phyloP scores from a whole-genome alignment of 2,113 vertebrate species.

The Scartelaos histophorus region DNA sequence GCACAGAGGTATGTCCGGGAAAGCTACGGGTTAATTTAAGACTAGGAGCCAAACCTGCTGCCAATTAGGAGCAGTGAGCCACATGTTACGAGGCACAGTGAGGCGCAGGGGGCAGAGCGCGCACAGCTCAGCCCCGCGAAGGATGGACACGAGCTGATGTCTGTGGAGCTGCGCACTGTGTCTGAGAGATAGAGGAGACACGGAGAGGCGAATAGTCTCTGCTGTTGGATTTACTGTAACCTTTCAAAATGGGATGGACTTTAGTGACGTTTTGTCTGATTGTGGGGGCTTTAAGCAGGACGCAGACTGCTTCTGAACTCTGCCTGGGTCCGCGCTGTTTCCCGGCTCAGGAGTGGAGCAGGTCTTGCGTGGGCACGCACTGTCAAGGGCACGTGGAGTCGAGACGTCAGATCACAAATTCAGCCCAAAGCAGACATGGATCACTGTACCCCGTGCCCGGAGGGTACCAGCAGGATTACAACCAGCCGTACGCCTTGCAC shows the following conservation, averaged over 20 bases:
- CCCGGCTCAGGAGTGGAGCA: constrained; percentile 44
- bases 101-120: constrained; percentile 57
- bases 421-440: constrained; percentile 35
- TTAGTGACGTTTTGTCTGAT: constrained; percentile 44
- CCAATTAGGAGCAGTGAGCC: constrained; percentile 77
- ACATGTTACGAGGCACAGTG: constrained; percentile 66
- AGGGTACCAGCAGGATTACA: constrained; percentile 50
- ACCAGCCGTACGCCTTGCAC: constrained; percentile 60
- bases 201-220: constrained; percentile 18
- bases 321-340: constrained; percentile 71
- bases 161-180: not conserved
- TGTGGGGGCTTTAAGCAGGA: constrained; percentile 15
- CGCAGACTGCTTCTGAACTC: constrained; percentile 34
- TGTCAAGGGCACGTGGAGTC: constrained; percentile 60
- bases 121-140: constrained; percentile 15
- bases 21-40: constrained; percentile 78
- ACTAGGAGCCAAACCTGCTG: constrained; percentile 77
- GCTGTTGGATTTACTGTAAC: constrained; percentile 13
- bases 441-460: constrained; percentile 27
- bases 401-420: constrained; percentile 27
- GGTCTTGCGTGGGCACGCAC: constrained; percentile 67
- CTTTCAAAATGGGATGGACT: constrained; percentile 43
- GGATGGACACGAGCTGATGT: constrained; percentile 39
- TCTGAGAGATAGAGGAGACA: constrained; percentile 16
- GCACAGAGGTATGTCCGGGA: constrained; percentile 62